Base-by-base conservation (phyloP, 2,797 vertebrate genomes). In the Tinamus major region DNA sequence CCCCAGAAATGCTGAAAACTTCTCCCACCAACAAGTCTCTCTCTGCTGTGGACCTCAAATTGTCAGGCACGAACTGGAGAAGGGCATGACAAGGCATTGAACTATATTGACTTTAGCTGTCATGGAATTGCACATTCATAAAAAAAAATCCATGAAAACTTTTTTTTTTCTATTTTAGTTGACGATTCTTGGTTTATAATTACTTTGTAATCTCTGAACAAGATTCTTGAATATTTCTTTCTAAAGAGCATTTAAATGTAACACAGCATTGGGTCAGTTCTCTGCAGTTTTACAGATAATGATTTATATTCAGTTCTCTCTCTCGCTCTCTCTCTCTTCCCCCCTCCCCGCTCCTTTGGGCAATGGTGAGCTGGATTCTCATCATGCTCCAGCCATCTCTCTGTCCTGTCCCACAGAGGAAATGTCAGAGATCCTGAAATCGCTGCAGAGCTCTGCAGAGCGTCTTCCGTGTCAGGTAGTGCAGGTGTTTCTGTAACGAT, bases 401-500 rank as follows among this genome's bases (percentile, higher is more conserved):
- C 24, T 91, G 3, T 61, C 18, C 7, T 88, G 14, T 79, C 11
- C 10, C n/a, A 12, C 12, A 2, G 6, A 15, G 23, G 63, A 69
- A 88, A 72, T 59, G 39, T n/a, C 69, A 58, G 87, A 67, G 58
- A 58, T 87, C 31, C 44, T 85, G 35, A 68, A 27, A 15, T 85
- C 18, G 39, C 35, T 63, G 27, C 62, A 39, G 68, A 53, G 35
- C 37, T 35, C n/a, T 21, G 31, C 35, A 51, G n/a, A 11, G 3
- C 35, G 20, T 68, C 27, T 78, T 53, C 26, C 21, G 67, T 76
- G 70, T 12, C 88, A 74, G 33, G 81, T 84, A 75, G 62, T 62
- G 65, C 78, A 86, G 58, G 69, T 78, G 80, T 91, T 91, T 62
- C 46, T 94, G 63, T 79, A 86, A 96, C 96, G 96, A 89, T 4